These are phyloP conservation scores for Cabera pusaria DNA, from an alignment of 2,888 invertebrate species.

Conservation along the genomic window DNA sequence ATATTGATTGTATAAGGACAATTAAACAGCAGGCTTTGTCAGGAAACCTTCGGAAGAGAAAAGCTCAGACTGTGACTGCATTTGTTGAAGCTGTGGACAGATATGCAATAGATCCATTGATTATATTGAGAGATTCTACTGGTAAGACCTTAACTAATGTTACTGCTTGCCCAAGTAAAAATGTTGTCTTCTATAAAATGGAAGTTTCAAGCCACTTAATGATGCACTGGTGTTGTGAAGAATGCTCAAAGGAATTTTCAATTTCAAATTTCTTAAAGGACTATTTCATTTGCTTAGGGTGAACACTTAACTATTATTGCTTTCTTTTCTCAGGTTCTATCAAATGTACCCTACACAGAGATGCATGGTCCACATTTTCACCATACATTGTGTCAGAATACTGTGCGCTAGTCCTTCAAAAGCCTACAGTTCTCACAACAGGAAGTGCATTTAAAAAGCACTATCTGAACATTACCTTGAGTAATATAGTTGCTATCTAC, in stretches of 20 bases:
- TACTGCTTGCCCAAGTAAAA: too few species aligned
- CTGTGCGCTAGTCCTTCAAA: constrained; percentile 65
- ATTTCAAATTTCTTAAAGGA: too few species aligned
- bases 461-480: constrained; percentile 71
- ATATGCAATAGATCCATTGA: constrained; percentile 67
- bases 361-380: constrained; percentile 73
- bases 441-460: constrained; percentile 73
- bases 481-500: constrained; percentile 68
- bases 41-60: constrained; percentile 58
- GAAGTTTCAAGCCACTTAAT: too few species aligned
- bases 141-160: constrained; percentile 45
- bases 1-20: constrained; percentile 59
- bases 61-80: constrained; percentile 65
- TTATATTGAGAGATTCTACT: constrained; percentile 64
- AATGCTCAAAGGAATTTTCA: too few species aligned
- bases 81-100: constrained; percentile 72
- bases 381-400: constrained; percentile 66
- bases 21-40: constrained; percentile 64
- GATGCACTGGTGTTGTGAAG: too few species aligned
- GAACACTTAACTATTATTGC: too few species aligned
- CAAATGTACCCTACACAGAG: constrained; percentile 74
- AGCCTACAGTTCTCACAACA: constrained; percentile 73
- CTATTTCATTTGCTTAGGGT: too few species aligned
- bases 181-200: too few species aligned
- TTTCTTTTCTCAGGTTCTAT: constrained; percentile 67